phyloP scores from a whole-genome alignment of 2,113 vertebrate species.

The Pedionomus torquatus region DNA sequence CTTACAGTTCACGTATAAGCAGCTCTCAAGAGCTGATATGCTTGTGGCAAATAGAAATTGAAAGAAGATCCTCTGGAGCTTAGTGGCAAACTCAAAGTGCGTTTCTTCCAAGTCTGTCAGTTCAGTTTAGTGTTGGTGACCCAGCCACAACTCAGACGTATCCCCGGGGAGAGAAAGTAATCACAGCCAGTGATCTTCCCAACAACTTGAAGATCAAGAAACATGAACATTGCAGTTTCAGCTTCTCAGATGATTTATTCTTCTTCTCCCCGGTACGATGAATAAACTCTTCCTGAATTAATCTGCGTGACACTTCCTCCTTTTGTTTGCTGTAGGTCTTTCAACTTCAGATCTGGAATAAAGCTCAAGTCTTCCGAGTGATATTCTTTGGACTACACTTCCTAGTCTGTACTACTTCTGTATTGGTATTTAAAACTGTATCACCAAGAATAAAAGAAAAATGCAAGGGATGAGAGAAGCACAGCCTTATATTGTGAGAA shows the following conservation, averaged over 20 bases:
- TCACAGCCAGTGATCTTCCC: background rate
- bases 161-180: background rate
- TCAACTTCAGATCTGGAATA: background rate
- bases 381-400: background rate
- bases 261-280: background rate
- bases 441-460: background rate
- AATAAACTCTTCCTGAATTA: constrained; percentile 46
- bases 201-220: background rate
- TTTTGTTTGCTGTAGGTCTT: constrained; percentile 24
- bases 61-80: background rate
- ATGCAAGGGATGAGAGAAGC: background rate
- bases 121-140: background rate
- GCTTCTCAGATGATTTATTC: background rate
- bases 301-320: constrained; percentile 27
- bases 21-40: background rate
- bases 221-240: background rate
- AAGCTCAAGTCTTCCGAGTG: background rate
- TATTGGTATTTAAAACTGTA: background rate
- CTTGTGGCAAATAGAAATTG: background rate
- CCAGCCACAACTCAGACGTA: background rate
- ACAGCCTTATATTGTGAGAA: background rate
- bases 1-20: background rate
- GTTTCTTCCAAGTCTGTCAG: background rate
- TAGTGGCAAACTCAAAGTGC: background rate
- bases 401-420: background rate